A percentile compares a stretch with the other conserved stretches of the same genome.
Conservation (phyloP, 1,140 invertebrate species). For the Pachypeltis micranthus region DNA sequence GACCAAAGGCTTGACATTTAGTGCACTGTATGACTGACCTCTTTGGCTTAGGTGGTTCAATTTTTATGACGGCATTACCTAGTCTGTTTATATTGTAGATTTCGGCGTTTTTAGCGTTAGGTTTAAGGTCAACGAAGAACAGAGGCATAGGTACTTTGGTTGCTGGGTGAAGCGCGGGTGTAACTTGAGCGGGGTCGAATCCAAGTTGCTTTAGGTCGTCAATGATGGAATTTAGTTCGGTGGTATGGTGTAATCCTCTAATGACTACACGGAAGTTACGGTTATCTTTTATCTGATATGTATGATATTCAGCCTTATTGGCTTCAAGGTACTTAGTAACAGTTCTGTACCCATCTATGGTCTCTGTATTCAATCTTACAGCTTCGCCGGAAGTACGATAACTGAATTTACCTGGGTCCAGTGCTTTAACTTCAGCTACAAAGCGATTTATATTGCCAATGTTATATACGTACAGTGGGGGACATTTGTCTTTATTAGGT, state of each 20-base stretch:
- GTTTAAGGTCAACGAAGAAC: constrained; percentile 7
- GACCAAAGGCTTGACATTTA: constrained; percentile 4
- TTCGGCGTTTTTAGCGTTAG: constrained; percentile 2
- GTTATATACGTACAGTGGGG: not conserved
- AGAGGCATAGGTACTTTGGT: constrained; percentile 3
- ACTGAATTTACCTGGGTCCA: not conserved
- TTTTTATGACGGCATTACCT: not conserved
- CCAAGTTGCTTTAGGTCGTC: not conserved
- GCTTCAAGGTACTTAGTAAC: not conserved
- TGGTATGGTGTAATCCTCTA: not conserved
- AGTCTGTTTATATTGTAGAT: not conserved
- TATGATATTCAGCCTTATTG: not conserved
- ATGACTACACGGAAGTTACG: not conserved
- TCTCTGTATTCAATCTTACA: not conserved
- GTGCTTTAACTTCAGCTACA: not conserved
- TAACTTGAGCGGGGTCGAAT: not conserved
- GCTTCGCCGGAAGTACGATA: not conserved
- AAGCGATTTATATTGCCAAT: not conserved
- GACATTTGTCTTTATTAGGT: not conserved
- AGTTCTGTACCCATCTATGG: not conserved
- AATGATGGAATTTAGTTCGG: not conserved
- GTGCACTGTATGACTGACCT: constrained; percentile 4
- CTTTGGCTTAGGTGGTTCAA: constrained; percentile 4
- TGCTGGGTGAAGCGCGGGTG: not conserved
- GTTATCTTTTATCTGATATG: constrained; percentile 2